Evolutionary conservation across 2,888 invertebrate genomes (phyloP), one percentile per base, ranked within the genome.

Genomic region (Thalpophila matura): DNA sequence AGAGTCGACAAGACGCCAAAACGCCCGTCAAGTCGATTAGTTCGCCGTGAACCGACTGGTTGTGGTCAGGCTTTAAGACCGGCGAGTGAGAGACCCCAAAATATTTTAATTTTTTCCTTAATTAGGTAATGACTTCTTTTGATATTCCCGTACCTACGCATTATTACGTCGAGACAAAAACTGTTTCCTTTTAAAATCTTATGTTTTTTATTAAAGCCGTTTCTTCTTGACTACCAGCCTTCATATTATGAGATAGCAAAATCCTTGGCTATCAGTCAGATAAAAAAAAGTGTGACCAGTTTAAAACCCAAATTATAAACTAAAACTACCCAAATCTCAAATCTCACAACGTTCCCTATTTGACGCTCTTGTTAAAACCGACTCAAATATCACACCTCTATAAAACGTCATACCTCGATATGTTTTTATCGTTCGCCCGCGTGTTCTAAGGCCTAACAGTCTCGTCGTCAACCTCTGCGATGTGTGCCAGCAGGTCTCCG

Each of bases 401-500:
- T 72, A 58, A 65, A 69, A 29, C 26, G 18, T 27, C 10, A 16
- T 33, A 57, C 22, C 64, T 42, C 37, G 47, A 51, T 50, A 40
- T 46, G 63, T 80, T 79, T 79, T 75, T 80, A 58, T 63, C 53
- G 75, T 61, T 71, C 77, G 42, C 68, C 57, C 65, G 78, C 72
- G 49, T 61, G 43, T 62, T 69, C 64, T 69, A 58, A 46, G 66
- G 77, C 65, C 79, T 72, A 69, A 69, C 72, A 50, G 77, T 77
- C 53, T 72, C 60, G 42, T 35, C 46, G 59, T 33, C 72, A 69
- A 76, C 74, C 74, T 59, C 62, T 24, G 40, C 40, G 69, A 92
- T 88, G 89, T 93, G 79, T 90, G 94, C 89, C 89, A 94, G 75
- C 86, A 75, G 92, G 94, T 93, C 91, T 89, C 69, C 64, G 60